phyloP scores from a whole-genome alignment of 2,888 invertebrate genomes.

The Eupithecia abbreviata region DNA sequence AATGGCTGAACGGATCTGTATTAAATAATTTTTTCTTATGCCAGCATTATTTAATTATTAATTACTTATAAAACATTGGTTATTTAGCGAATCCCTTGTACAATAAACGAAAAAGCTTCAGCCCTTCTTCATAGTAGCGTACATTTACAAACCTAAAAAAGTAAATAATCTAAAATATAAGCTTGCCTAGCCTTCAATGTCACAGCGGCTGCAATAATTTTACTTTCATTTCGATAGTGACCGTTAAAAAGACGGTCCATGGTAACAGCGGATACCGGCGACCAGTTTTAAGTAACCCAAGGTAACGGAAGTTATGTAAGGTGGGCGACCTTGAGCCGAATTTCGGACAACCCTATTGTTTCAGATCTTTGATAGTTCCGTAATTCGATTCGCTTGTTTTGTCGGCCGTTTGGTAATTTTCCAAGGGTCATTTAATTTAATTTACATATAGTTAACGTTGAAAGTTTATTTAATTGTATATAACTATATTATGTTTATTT shows the following conservation, averaged over 20 bases:
- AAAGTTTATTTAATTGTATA: background rate
- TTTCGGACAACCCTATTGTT: constrained; percentile 21
- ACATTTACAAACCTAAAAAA: background rate
- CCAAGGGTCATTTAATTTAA: background rate
- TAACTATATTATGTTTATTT: background rate
- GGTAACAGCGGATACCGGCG: constrained; percentile 18
- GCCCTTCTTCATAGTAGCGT: background rate
- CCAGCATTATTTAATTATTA: no score
- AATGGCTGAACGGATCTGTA: background rate
- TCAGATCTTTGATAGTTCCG: constrained; percentile 5
- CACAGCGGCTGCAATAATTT: constrained; percentile 5
- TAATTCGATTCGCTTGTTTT: constrained; percentile 14
- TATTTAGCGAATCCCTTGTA: no score
- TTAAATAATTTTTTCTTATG: background rate
- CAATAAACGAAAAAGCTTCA: background rate
- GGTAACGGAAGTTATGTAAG: constrained; percentile 31
- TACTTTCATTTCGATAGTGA: constrained; percentile 14
- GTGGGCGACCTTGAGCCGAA: constrained; percentile 22
- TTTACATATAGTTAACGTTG: background rate
- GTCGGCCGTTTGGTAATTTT: constrained; percentile 7
- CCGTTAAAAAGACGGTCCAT: constrained; percentile 9
- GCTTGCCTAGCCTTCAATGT: constrained; percentile 7
- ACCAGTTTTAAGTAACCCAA: constrained; percentile 26
- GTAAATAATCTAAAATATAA: constrained; percentile 2
- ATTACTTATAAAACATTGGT: no score